Conservation (phyloP, 2,888 invertebrate species). For the Villa cingulata region DNA sequence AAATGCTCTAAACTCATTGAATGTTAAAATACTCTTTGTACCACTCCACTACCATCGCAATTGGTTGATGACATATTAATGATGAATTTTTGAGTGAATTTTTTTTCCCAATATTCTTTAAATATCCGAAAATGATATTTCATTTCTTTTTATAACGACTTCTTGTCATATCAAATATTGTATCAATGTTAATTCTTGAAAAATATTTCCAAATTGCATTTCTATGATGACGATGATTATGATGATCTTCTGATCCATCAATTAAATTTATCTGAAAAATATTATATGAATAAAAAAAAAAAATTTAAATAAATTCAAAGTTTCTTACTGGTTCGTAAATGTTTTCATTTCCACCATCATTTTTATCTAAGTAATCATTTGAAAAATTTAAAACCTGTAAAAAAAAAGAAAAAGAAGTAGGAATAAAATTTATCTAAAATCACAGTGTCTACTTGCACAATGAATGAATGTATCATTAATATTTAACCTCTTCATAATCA, state of each 20-base stretch:
- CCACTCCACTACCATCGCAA: neutral
- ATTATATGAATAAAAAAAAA: neutral
- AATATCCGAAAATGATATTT: slow-evolving; percentile 19
- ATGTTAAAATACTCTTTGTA: neutral
- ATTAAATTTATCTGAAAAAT: slow-evolving; percentile 21
- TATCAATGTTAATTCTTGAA: slow-evolving; percentile 21
- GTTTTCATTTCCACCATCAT: slow-evolving; percentile 21
- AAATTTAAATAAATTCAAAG: neutral
- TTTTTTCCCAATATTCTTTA: slow-evolving; percentile 21
- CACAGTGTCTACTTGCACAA: too few relatives aligned
- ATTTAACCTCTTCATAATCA: slow-evolving; percentile 21
- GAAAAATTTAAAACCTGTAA: slow-evolving; percentile 20
- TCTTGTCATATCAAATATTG: slow-evolving; percentile 20
- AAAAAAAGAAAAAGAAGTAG: neutral
- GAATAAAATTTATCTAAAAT: neutral
- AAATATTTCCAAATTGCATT: slow-evolving; percentile 22
- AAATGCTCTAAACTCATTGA: slow-evolving; percentile 11
- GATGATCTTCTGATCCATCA: slow-evolving; percentile 10
- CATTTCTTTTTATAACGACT: slow-evolving; percentile 13
- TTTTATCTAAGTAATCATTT: slow-evolving; percentile 10
- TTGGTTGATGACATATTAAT: slow-evolving; percentile 7
- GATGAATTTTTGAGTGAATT: slow-evolving; percentile 24
- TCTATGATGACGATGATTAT: slow-evolving; percentile 6
- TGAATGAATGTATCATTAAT: slow-evolving; percentile 2
- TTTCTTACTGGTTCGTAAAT: slow-evolving; percentile 26